Evolutionary conservation across 2,113 vertebrate genomes (phyloP).

Genomic region (Crotalus tigris): DNA sequence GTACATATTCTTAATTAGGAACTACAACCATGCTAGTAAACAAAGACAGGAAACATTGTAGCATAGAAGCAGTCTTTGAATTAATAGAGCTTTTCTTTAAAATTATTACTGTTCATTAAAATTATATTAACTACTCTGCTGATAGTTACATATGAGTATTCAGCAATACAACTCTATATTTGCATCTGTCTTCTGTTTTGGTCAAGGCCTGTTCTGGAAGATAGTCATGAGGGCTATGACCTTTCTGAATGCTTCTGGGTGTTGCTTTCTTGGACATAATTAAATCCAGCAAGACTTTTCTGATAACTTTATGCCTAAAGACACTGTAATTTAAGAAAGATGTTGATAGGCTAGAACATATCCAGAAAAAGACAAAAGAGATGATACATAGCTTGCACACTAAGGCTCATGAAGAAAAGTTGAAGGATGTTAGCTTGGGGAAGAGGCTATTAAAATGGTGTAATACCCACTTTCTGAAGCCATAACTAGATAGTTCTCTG

Average conservation of each 20-base stretch:
- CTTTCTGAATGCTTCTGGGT: neutral
- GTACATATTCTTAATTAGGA: neutral
- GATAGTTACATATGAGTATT: neutral
- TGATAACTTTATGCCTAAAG: neutral
- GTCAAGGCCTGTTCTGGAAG: neutral
- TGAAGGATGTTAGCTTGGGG: neutral
- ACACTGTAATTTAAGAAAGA: neutral
- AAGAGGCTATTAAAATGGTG: neutral
- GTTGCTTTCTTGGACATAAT: neutral
- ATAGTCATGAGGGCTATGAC: neutral
- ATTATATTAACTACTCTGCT: neutral
- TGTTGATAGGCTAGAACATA: neutral
- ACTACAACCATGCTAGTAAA: neutral
- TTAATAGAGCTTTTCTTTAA: neutral
- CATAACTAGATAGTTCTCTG: neutral
- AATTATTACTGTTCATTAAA: neutral
- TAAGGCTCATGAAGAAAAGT: neutral
- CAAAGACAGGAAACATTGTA: neutral
- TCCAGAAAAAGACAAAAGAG: neutral
- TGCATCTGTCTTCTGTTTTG: neutral
- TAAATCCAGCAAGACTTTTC: neutral
- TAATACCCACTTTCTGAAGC: neutral
- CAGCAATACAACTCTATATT: neutral
- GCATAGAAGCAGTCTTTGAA: neutral
- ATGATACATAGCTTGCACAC: neutral